Evolutionary conservation across 2,888 invertebrate species (phyloP).

Genomic region (Cynaeus angustus): DNA sequence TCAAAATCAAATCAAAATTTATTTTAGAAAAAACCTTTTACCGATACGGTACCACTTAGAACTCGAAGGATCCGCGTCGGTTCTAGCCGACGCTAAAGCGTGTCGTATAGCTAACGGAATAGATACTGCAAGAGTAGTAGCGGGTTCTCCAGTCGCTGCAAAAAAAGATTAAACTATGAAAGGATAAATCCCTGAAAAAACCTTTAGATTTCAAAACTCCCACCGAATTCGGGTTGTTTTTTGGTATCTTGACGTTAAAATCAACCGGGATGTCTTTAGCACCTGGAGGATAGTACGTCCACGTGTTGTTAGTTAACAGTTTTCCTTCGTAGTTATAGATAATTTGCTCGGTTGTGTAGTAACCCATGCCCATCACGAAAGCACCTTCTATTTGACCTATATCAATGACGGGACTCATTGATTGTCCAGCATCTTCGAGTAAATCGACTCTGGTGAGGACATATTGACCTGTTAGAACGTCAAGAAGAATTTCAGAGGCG

Average conservation of each 20-base stretch:
- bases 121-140: constrained; percentile 71
- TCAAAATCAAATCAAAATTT: constrained; percentile 14
- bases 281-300: constrained; percentile 87
- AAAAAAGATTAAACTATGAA: background rate
- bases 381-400: constrained; percentile 88
- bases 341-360: constrained; percentile 81
- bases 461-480: constrained; percentile 85
- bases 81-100: constrained; percentile 79
- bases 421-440: constrained; percentile 83
- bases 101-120: constrained; percentile 79
- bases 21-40: background rate
- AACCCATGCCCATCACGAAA: constrained; percentile 77
- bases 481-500: constrained; percentile 82
- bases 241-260: constrained; percentile 80
- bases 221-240: constrained; percentile 77
- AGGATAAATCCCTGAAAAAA: constrained; percentile 65
- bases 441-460: constrained; percentile 80
- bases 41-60: constrained; percentile 60
- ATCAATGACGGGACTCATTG: constrained; percentile 82
- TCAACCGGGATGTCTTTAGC: constrained; percentile 86
- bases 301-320: constrained; percentile 84
- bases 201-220: constrained; percentile 86
- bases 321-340: constrained; percentile 79
- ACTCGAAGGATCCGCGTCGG: constrained; percentile 76
- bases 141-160: constrained; percentile 75